These are phyloP conservation scores for Tuberolachnus salignus DNA, from an alignment of 2,888 invertebrate species.

Conservation along the genomic window DNA sequence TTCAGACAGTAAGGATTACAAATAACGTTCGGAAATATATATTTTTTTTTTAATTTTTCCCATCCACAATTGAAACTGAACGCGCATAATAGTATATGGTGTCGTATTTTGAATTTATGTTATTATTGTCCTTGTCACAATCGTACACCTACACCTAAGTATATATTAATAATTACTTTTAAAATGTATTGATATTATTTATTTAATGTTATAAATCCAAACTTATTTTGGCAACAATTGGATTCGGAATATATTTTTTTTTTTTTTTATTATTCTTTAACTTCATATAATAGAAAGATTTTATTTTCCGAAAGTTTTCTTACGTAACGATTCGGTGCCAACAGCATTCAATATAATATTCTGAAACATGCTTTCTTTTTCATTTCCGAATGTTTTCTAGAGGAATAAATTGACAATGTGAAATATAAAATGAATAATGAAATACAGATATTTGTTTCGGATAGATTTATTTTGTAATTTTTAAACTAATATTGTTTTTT, in stretches of 20 bases:
- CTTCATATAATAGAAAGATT: neutral
- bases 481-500: too few species aligned
- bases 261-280: neutral
- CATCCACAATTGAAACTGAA: neutral
- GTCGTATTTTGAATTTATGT: neutral
- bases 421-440: too few species aligned
- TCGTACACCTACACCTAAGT: neutral
- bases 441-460: too few species aligned
- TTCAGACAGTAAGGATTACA: too few species aligned
- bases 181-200: neutral
- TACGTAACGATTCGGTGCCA: slow-evolving; percentile 16
- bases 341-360: slow-evolving; percentile 36
- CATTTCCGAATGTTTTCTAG: too few species aligned
- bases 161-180: slow-evolving; percentile 6
- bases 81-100: neutral
- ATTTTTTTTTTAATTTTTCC: too few species aligned
- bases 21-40: too few species aligned
- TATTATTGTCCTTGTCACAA: neutral
- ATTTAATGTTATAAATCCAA: slow-evolving; percentile 17
- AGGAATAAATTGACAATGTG: too few species aligned
- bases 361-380: slow-evolving; percentile 20
- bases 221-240: slow-evolving; percentile 24
- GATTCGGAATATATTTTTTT: slow-evolving; percentile 17
- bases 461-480: too few species aligned
- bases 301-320: slow-evolving; percentile 30